Percentiles rank a stretch among this genome's conserved stretches.
Conservation (phyloP, 2,888 invertebrate genomes). For the Eulithis prunata region DNA sequence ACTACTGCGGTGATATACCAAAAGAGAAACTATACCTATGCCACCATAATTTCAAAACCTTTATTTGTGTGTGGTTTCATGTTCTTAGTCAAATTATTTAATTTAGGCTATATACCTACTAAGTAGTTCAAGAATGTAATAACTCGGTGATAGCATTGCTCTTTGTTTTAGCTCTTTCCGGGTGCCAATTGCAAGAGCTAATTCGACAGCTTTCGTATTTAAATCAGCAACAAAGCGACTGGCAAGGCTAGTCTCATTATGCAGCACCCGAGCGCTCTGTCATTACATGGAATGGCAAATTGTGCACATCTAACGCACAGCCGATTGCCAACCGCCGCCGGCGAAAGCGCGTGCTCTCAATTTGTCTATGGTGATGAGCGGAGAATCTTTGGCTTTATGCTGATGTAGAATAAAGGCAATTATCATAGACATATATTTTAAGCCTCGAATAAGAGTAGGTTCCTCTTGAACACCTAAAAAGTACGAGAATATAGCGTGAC, state of each 20-base stretch:
- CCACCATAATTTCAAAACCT: too few species aligned
- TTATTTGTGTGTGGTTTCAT: too few species aligned
- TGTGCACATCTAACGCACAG: constrained; percentile 80
- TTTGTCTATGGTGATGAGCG: constrained; percentile 69
- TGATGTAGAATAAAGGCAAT: background rate
- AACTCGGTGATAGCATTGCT: background rate
- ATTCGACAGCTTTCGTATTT: constrained; percentile 32
- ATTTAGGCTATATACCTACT: too few species aligned
- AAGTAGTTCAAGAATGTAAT: too few species aligned
- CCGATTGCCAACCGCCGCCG: constrained; percentile 68
- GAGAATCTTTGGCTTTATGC: constrained; percentile 24
- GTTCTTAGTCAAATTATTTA: too few species aligned
- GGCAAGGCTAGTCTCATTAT: constrained; percentile 78
- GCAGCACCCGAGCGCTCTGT: constrained; percentile 77
- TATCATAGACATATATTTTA: background rate
- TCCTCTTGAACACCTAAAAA: too few species aligned
- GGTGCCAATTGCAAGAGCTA: constrained; percentile 23
- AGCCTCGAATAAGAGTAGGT: too few species aligned
- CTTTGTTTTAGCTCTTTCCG: constrained; percentile 7
- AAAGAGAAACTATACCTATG: too few species aligned
- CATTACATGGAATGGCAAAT: constrained; percentile 82
- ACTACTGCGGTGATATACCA: too few species aligned
- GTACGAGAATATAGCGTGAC: too few species aligned
- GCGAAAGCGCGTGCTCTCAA: constrained; percentile 70
- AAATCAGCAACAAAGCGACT: constrained; percentile 58